Conservation (phyloP, 1,140 invertebrate genomes). For the Drosophila cardini region DNA sequence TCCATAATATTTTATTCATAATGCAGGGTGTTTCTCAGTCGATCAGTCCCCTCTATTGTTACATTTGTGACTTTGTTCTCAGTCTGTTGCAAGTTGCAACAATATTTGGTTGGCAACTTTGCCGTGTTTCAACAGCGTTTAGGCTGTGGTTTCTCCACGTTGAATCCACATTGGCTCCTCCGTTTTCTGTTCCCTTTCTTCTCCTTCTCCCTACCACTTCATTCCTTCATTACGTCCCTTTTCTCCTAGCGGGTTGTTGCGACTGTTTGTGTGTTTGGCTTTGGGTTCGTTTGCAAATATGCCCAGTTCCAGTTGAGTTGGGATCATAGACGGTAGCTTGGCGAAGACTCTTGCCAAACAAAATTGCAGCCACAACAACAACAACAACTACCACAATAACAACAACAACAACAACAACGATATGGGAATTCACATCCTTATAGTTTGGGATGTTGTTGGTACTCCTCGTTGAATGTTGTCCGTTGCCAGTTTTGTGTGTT, state of each 20-base stretch:
- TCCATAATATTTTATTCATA: no score
- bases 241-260: no score
- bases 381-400: slow-evolving; percentile 10
- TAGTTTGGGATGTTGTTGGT: slow-evolving; percentile 9
- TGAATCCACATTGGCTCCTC: slow-evolving; percentile 35
- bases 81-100: slow-evolving; percentile 63
- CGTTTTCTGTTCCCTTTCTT: slow-evolving; percentile 34
- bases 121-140: slow-evolving; percentile 77
- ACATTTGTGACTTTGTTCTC: slow-evolving; percentile 45
- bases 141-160: slow-evolving; percentile 56
- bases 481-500: slow-evolving; percentile 31
- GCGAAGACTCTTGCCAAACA: slow-evolving; percentile 44
- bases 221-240: no score
- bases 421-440: slow-evolving; percentile 42
- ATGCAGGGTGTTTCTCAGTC: slow-evolving; percentile 57
- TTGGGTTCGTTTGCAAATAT: slow-evolving; percentile 63
- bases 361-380: slow-evolving; percentile 19
- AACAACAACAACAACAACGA: slow-evolving; percentile 14
- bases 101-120: slow-evolving; percentile 81
- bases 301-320: slow-evolving; percentile 46
- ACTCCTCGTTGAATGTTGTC: slow-evolving; percentile 8
- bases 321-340: slow-evolving; percentile 46
- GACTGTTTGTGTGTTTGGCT: slow-evolving; percentile 52
- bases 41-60: slow-evolving; percentile 32
- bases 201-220: slow-evolving; percentile 25